A percentile compares a stretch with the other conserved stretches of the same genome.
These are phyloP conservation scores for Amphiura filiformis DNA, from an alignment of 35 echinoderm and acorn worm species.

Conservation along the genomic window DNA sequence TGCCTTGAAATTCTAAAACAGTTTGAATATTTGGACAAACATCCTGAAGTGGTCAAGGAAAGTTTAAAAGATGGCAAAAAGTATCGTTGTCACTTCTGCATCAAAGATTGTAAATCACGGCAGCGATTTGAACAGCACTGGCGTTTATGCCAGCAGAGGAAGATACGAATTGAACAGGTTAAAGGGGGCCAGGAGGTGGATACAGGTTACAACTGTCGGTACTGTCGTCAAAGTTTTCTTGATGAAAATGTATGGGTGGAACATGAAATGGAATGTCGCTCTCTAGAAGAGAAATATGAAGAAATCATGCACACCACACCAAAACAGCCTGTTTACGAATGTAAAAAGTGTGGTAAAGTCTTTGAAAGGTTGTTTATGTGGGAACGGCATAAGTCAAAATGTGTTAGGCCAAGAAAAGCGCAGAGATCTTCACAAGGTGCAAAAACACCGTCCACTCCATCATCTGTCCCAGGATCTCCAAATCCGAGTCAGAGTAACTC, in stretches of 20 bases:
- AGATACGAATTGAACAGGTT: not conserved
- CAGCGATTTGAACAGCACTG: not conserved
- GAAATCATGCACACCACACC: not conserved
- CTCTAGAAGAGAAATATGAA: not conserved
- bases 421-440: no score
- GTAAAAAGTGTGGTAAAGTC: not conserved
- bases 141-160: not conserved
- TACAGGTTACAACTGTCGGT: not conserved
- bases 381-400: not conserved
- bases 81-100: not conserved
- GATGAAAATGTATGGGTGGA: not conserved
- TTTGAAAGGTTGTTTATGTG: not conserved
- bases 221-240: not conserved
- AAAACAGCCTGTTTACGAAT: not conserved
- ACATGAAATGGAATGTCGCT: not conserved
- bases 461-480: not conserved
- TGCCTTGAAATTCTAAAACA: not conserved
- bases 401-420: not conserved
- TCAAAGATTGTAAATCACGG: not conserved
- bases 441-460: no score
- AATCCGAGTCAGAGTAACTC: not conserved
- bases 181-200: not conserved
- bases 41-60: not conserved
- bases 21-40: not conserved
- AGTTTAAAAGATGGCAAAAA: not conserved